phyloP scores from a whole-genome alignment of 2,797 vertebrate species.

The Acrossocheilus fasciatus region DNA sequence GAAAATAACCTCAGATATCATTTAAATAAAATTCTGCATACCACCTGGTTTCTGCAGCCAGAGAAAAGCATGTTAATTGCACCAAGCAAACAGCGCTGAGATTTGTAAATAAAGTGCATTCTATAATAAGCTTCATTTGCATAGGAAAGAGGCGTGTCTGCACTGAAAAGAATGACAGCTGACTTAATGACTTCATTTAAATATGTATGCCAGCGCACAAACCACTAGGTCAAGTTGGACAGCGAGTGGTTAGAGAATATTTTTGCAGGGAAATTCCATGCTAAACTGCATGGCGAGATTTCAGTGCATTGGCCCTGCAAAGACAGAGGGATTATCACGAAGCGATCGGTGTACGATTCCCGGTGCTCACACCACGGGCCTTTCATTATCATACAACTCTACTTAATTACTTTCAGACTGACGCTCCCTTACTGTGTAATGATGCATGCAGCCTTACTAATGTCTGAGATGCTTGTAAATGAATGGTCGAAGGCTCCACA shows the following conservation, averaged over 20 bases:
- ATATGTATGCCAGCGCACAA: not conserved
- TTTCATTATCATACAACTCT: slow-evolving; percentile 62
- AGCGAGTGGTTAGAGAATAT: not conserved
- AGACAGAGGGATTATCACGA: slow-evolving; percentile 38
- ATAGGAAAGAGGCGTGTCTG: slow-evolving; percentile 4
- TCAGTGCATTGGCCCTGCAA: not conserved
- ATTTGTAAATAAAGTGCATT: slow-evolving; percentile 7
- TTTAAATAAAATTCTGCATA: not conserved
- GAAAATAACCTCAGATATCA: not conserved
- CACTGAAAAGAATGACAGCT: not conserved
- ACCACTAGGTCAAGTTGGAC: slow-evolving; percentile 1
- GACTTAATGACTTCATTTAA: slow-evolving; percentile 11
- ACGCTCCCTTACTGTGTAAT: slow-evolving; percentile 65
- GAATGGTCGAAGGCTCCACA: slow-evolving; percentile 47
- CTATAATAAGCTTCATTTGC: slow-evolving; percentile 1
- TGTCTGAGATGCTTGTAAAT: slow-evolving; percentile 56
- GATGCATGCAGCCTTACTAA: slow-evolving; percentile 62
- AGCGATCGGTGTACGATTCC: slow-evolving; percentile 55
- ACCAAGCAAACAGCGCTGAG: not conserved
- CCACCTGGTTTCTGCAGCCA: not conserved
- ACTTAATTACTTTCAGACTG: slow-evolving; percentile 67
- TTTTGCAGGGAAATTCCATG: not conserved
- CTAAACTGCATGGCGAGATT: not conserved
- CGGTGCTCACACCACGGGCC: slow-evolving; percentile 50
- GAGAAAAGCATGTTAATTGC: not conserved